Conservation (phyloP, 2,113 vertebrate genomes). For the Gavia stellata region DNA sequence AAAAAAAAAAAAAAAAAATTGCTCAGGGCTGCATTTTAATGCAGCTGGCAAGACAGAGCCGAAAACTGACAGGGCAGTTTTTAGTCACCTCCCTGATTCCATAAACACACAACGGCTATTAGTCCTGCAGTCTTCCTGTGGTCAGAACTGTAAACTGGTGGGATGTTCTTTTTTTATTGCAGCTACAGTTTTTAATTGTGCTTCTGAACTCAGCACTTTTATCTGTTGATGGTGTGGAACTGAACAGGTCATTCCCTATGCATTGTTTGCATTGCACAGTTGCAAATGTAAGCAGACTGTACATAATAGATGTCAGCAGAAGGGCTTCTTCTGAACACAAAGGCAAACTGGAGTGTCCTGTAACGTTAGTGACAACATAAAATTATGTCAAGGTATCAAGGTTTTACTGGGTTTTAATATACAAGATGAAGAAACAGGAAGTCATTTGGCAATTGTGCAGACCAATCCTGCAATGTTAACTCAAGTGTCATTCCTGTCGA, state of each 20-base stretch:
- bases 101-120: conserved; percentile 25
- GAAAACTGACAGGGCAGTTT: conserved; percentile 75
- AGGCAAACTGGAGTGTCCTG: not conserved
- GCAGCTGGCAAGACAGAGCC: conserved; percentile 61
- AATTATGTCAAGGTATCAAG: not conserved
- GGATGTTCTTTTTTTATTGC: not conserved
- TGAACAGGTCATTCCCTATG: not conserved
- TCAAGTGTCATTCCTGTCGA: not conserved
- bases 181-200: conserved; percentile 25
- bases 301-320: conserved; percentile 22
- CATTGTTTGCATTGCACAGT: conserved; percentile 30
- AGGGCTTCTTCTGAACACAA: not conserved
- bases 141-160: conserved; percentile 1
- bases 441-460: not conserved
- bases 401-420: not conserved
- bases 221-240: not conserved
- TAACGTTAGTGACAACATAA: not conserved
- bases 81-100: conserved; percentile 64
- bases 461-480: not conserved
- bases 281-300: conserved; percentile 16
- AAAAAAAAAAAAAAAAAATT: conserved; percentile 41
- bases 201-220: conserved; percentile 17
- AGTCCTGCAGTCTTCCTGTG: conserved; percentile 31
- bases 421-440: not conserved
- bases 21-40: conserved; percentile 75